These are phyloP conservation scores for Rhynchophorus ferrugineus DNA, from an alignment of 1,140 invertebrate genomes.

Conservation along the genomic window DNA sequence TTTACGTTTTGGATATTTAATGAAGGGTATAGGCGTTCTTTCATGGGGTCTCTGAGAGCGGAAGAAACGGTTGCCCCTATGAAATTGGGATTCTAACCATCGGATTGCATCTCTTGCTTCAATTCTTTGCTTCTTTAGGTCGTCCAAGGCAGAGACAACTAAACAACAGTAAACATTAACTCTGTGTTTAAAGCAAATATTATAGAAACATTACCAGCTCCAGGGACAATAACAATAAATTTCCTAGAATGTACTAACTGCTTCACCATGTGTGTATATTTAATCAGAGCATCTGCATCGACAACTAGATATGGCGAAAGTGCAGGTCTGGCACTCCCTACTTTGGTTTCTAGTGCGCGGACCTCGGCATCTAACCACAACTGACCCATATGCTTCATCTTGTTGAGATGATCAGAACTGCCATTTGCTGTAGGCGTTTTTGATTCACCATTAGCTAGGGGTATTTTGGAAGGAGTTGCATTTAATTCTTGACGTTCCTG, in stretches of 20 bases:
- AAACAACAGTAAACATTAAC: constrained; percentile 1
- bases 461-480: constrained; percentile 3
- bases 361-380: constrained; percentile 52
- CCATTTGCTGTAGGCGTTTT: neutral
- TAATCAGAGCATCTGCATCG: constrained; percentile 62
- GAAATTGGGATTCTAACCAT: constrained; percentile 82
- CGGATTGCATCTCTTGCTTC: constrained; percentile 81
- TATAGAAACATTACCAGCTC: constrained; percentile 51
- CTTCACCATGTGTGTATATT: constrained; percentile 66
- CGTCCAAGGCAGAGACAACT: constrained; percentile 82
- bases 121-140: constrained; percentile 68
- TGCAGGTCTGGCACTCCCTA: constrained; percentile 37
- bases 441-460: constrained; percentile 10
- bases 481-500: constrained; percentile 19
- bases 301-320: constrained; percentile 70
- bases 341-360: constrained; percentile 48
- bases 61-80: constrained; percentile 73
- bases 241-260: constrained; percentile 66
- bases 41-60: constrained; percentile 75
- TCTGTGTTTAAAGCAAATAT: neutral
- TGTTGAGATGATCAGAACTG: constrained; percentile 36
- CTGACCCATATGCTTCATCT: constrained; percentile 47
- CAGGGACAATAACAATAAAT: constrained; percentile 73
- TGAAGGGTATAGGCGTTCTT: constrained; percentile 59
- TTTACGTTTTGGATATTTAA: constrained; percentile 65